Evolutionary conservation across 92 coral and sea anemone genomes (phyloP).

Genomic region (Umimayanthus chanpuru): DNA sequence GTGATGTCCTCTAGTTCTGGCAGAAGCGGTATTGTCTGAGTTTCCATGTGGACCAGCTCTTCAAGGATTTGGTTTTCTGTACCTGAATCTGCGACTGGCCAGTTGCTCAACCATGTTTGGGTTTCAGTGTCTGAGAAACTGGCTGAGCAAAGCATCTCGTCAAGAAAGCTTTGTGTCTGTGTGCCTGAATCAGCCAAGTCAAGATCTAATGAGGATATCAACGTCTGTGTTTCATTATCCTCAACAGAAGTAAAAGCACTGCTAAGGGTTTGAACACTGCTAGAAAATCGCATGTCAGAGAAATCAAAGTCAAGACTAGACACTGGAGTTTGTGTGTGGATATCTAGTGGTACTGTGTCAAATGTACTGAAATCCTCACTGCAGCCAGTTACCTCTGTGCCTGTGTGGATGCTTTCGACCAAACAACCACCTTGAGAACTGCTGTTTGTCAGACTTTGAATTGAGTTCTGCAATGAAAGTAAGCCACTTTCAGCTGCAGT

Average conservation of each 20-base stretch:
- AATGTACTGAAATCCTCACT: slow-evolving; percentile 34
- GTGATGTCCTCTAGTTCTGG: slow-evolving; percentile 62
- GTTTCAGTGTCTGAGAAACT: slow-evolving; percentile 43
- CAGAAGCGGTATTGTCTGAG: slow-evolving; percentile 76
- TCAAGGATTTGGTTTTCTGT: slow-evolving; percentile 61
- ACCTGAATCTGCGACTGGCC: slow-evolving; percentile 49
- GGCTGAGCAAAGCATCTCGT: slow-evolving; percentile 31
- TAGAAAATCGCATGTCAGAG: slow-evolving; percentile 62
- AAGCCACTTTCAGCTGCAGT: neutral
- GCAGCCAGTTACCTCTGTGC: neutral
- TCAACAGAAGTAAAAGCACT: slow-evolving; percentile 65
- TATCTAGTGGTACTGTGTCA: slow-evolving; percentile 52
- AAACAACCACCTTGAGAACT: neutral
- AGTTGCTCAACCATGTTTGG: slow-evolving; percentile 71
- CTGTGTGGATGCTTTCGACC: neutral
- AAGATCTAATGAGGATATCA: slow-evolving; percentile 78
- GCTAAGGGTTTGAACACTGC: slow-evolving; percentile 74
- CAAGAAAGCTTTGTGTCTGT: slow-evolving; percentile 52
- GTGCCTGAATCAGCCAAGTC: slow-evolving; percentile 90
- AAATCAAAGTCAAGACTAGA: slow-evolving; percentile 54
- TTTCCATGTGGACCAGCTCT: slow-evolving; percentile 80
- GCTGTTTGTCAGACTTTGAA: neutral
- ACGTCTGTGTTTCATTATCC: slow-evolving; percentile 95
- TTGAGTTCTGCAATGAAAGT: neutral
- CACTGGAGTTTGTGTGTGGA: slow-evolving; percentile 70